Conservation (phyloP, 2,888 invertebrate species). For the Ommatoiulus sabulosus region DNA sequence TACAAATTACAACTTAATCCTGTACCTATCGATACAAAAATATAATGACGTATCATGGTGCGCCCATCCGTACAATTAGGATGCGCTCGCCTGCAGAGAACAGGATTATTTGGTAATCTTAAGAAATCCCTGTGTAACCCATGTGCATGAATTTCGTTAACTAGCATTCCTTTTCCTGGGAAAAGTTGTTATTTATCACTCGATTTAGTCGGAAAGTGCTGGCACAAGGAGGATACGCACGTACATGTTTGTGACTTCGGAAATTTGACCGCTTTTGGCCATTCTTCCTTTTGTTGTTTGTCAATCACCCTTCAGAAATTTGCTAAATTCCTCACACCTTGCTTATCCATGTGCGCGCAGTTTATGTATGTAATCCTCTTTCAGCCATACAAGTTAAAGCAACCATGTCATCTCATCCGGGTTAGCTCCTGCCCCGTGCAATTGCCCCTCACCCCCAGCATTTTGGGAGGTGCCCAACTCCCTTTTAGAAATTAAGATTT, state of each 20-base stretch:
- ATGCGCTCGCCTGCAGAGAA: too few relatives aligned
- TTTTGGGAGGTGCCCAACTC: neutral
- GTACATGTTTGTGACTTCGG: slow-evolving; percentile 12
- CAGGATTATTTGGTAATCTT: too few relatives aligned
- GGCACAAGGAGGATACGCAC: neutral
- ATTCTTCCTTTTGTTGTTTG: slow-evolving; percentile 31
- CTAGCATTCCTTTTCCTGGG: neutral
- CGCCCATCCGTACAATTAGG: too few relatives aligned
- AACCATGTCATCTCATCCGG: slow-evolving; percentile 40
- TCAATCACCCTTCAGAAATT: slow-evolving; percentile 43
- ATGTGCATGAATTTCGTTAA: neutral
- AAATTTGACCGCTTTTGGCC: slow-evolving; percentile 36
- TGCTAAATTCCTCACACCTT: slow-evolving; percentile 40
- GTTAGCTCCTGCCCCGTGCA: slow-evolving; percentile 12
- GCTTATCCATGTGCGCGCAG: slow-evolving; percentile 19
- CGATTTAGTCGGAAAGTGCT: neutral
- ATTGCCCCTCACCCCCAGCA: neutral
- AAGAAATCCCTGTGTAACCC: neutral
- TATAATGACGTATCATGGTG: too few relatives aligned
- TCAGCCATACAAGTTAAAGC: slow-evolving; percentile 32
- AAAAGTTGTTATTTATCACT: neutral
- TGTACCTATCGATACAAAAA: too few relatives aligned
- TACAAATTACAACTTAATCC: too few relatives aligned
- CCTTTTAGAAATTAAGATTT: slow-evolving; percentile 22
- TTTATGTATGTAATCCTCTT: slow-evolving; percentile 43